Evolutionary conservation across 2,113 vertebrate species (phyloP).

Genomic region (Sitta europaea): DNA sequence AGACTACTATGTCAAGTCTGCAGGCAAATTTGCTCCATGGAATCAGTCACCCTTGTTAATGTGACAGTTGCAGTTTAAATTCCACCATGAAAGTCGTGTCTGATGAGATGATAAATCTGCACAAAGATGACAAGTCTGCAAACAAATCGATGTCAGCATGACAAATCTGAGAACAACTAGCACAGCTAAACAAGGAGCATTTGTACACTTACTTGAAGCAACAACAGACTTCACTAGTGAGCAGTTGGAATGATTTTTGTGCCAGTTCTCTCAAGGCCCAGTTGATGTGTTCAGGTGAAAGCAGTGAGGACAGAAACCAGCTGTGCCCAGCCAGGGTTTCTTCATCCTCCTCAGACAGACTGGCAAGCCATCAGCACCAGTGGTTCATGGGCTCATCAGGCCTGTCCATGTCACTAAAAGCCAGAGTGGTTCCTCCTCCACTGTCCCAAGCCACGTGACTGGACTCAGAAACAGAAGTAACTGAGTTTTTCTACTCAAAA

Average conservation of each 20-base stretch:
- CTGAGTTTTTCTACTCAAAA: neutral
- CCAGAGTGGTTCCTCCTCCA: neutral
- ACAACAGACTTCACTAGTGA: neutral
- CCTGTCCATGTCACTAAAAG: neutral
- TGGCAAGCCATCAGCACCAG: neutral
- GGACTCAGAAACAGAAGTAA: neutral
- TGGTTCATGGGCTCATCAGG: neutral
- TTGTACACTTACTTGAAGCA: neutral
- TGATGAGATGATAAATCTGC: neutral
- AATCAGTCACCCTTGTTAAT: neutral
- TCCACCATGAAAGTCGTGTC: neutral
- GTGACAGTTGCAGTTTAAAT: neutral
- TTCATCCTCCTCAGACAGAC: neutral
- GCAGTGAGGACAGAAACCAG: neutral
- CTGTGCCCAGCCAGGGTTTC: neutral
- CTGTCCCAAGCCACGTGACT: neutral
- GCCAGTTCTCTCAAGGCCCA: neutral
- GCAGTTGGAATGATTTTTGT: neutral
- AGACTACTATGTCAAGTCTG: neutral
- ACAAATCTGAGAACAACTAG: neutral
- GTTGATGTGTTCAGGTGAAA: neutral
- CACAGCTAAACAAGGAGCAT: neutral
- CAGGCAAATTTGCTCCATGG: neutral
- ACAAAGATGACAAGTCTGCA: conserved; percentile 15
- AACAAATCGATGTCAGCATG: neutral